A percentile compares a stretch with the other conserved stretches of the same genome.
These are phyloP conservation scores for Crenichthys baileyi DNA, from an alignment of 2,797 vertebrate genomes.

Conservation along the genomic window DNA sequence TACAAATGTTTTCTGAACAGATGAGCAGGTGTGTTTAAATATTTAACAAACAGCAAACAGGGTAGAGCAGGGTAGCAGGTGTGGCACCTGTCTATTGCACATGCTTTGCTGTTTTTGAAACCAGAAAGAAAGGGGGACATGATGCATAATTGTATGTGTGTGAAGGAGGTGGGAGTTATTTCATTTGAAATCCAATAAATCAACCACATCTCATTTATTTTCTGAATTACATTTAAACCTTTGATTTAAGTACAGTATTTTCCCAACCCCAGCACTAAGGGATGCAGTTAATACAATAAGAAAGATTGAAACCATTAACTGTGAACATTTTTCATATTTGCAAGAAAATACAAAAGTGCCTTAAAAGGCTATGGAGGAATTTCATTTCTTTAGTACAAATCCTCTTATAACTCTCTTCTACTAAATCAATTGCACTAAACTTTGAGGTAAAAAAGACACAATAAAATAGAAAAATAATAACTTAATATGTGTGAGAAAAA, in stretches of 20 bases:
- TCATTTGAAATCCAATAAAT: slow-evolving; percentile 28
- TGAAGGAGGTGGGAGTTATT: slow-evolving; percentile 13
- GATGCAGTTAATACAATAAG: slow-evolving; percentile 19
- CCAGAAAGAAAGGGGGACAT: not conserved
- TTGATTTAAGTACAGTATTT: slow-evolving; percentile 9
- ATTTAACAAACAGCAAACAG: slow-evolving; percentile 57
- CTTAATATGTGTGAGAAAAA: slow-evolving; percentile 9
- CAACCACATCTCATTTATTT: slow-evolving; percentile 22
- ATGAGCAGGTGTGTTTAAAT: slow-evolving; percentile 14
- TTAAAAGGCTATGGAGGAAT: slow-evolving; percentile 36
- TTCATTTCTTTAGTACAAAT: not conserved
- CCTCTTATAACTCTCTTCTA: slow-evolving; percentile 14
- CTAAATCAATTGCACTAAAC: slow-evolving; percentile 44
- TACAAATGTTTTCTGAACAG: slow-evolving; percentile 19
- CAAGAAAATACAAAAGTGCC: slow-evolving; percentile 56
- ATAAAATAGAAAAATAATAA: slow-evolving; percentile 15
- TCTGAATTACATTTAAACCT: slow-evolving; percentile 12
- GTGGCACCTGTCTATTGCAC: slow-evolving; percentile 61
- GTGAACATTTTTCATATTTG: slow-evolving; percentile 43
- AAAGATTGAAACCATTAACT: slow-evolving; percentile 46
- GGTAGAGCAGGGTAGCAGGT: slow-evolving; percentile 63
- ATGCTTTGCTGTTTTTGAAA: slow-evolving; percentile 38
- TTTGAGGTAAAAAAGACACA: slow-evolving; percentile 8
- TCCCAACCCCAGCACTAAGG: not conserved
- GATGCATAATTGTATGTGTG: slow-evolving; percentile 1